Evolutionary conservation across 2,888 invertebrate species (phyloP).

Genomic region (Nephrotoma flavescens): DNA sequence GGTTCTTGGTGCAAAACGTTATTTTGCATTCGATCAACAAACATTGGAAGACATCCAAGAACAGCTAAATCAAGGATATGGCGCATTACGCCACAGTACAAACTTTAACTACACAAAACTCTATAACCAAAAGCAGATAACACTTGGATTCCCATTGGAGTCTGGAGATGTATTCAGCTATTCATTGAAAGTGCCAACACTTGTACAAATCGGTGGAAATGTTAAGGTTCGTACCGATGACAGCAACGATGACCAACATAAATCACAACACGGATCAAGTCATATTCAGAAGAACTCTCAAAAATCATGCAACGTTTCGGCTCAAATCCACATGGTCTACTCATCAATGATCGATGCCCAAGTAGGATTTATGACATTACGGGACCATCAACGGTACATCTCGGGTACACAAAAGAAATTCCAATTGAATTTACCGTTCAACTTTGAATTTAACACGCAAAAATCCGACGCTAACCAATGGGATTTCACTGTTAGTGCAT

Average conservation of each 20-base stretch:
- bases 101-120: conserved; percentile 45
- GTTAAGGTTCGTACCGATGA: conserved; percentile 23
- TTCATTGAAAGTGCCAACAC: conserved; percentile 41
- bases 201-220: conserved; percentile 38
- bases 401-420: conserved; percentile 45
- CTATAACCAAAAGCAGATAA: conserved; percentile 39
- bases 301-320: conserved; percentile 29
- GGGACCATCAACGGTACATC: conserved; percentile 38
- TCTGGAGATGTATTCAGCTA: conserved; percentile 54
- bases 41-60: conserved; percentile 36
- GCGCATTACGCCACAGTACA: conserved; percentile 33
- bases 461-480: not conserved
- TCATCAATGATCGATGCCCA: conserved; percentile 42
- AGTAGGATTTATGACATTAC: conserved; percentile 49
- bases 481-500: not conserved
- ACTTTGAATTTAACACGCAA: conserved; percentile 26
- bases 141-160: conserved; percentile 51
- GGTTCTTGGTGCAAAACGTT: conserved; percentile 32
- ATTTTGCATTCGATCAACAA: conserved; percentile 38
- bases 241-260: conserved; percentile 6
- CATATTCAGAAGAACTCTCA: conserved; percentile 8
- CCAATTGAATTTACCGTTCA: conserved; percentile 42
- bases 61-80: conserved; percentile 27
- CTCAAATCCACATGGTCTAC: conserved; percentile 36
- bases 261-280: conserved; percentile 10